Evolutionary conservation across 1,140 invertebrate genomes (phyloP).

Genomic region (Branchinecta lindahli): DNA sequence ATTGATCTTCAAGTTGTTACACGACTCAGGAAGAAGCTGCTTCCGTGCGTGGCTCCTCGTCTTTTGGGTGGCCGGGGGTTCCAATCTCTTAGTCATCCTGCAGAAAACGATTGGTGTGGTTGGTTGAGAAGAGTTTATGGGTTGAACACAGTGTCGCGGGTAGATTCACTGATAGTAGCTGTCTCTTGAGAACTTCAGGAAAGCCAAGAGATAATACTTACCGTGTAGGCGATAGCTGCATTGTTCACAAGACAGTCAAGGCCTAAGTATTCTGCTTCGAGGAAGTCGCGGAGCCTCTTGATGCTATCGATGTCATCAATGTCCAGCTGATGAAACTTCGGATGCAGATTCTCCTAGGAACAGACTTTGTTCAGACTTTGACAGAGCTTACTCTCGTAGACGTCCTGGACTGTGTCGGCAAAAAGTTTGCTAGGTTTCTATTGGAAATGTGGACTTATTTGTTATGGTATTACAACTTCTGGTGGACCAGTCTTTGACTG

Average conservation of each 20-base stretch:
- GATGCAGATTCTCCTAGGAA: conserved; percentile 34
- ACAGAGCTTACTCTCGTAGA: background rate
- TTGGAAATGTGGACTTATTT: no score
- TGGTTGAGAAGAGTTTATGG: no score
- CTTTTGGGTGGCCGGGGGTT: no score
- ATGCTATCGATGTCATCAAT: conserved; percentile 43
- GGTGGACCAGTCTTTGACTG: no score
- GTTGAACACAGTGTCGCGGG: conserved; percentile 45
- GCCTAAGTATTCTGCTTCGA: conserved; percentile 49
- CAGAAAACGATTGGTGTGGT: no score
- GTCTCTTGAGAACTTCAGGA: conserved; percentile 33
- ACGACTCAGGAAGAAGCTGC: no score
- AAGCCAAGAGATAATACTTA: conserved; percentile 18
- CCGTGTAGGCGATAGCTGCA: conserved; percentile 60
- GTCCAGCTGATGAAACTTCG: conserved; percentile 50
- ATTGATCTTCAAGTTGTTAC: no score
- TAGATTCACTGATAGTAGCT: conserved; percentile 48
- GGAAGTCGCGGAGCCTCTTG: conserved; percentile 38
- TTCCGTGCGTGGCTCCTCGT: no score
- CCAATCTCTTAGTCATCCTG: no score
- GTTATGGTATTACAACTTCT: no score
- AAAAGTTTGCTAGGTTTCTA: no score
- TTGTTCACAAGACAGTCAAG: conserved; percentile 70
- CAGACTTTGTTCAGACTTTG: background rate
- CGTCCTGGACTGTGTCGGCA: no score